These are phyloP conservation scores for Leptocoma aspasia DNA, from an alignment of 2,113 vertebrate genomes.

Conservation along the genomic window DNA sequence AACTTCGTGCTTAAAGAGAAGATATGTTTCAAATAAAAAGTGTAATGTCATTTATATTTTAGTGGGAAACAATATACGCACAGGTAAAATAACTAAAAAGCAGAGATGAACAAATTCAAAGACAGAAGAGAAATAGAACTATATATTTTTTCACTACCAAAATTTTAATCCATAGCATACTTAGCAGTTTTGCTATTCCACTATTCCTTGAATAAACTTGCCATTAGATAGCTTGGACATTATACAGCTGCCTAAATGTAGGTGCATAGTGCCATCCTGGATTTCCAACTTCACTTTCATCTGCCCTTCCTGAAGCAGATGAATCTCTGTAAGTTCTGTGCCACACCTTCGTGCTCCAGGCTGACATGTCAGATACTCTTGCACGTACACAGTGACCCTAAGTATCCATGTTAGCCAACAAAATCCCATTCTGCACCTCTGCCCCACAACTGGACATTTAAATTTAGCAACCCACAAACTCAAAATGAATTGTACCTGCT, in stretches of 20 bases:
- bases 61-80: not conserved
- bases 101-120: slow-evolving; percentile 25
- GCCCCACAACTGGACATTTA: not conserved
- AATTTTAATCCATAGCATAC: slow-evolving; percentile 34
- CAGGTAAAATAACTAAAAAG: slow-evolving; percentile 59
- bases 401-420: not conserved
- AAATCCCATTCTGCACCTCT: not conserved
- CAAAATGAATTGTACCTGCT: not conserved
- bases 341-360: not conserved
- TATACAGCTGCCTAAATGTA: not conserved
- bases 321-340: not conserved
- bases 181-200: not conserved
- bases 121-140: slow-evolving; percentile 38
- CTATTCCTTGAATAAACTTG: slow-evolving; percentile 24
- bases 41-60: slow-evolving; percentile 26
- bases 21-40: slow-evolving; percentile 50
- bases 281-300: not conserved
- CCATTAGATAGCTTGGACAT: not conserved
- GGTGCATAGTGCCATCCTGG: not conserved
- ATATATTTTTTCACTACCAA: not conserved
- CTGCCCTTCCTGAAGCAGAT: not conserved
- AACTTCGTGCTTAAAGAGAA: slow-evolving; percentile 47
- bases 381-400: not conserved
- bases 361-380: not conserved
- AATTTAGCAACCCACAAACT: not conserved